Percentiles rank a stretch among this genome's conserved stretches.
These are phyloP conservation scores for Syngnathus typhle DNA, from an alignment of 2,113 vertebrate species.

Conservation along the genomic window DNA sequence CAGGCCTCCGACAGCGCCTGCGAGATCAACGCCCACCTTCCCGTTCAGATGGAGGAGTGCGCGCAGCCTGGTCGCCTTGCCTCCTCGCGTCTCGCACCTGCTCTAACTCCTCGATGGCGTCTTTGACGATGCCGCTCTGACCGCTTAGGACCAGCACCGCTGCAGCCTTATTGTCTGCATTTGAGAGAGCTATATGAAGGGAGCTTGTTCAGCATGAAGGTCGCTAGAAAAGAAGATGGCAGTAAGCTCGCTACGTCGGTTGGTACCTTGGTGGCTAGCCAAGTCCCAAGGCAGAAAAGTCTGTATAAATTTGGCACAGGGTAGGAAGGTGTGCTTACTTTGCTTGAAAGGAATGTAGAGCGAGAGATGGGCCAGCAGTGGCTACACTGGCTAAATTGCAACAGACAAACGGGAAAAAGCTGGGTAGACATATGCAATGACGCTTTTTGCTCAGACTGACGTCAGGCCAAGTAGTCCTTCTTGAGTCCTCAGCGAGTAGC, in stretches of 20 bases:
- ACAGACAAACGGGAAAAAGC: too few species aligned
- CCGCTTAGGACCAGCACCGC: slow-evolving; percentile 63
- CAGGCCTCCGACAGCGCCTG: slow-evolving; percentile 78
- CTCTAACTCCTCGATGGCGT: slow-evolving; percentile 85
- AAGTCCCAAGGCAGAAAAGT: too few species aligned
- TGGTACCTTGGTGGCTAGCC: too few species aligned
- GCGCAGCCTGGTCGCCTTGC: background rate
- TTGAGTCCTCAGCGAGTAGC: too few species aligned
- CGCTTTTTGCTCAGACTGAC: too few species aligned
- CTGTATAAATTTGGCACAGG: background rate
- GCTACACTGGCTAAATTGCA: too few species aligned
- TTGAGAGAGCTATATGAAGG: background rate
- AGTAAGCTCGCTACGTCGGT: background rate
- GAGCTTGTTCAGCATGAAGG: too few species aligned
- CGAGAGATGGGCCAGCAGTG: too few species aligned
- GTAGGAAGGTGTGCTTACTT: too few species aligned
- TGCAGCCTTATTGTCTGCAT: slow-evolving; percentile 83
- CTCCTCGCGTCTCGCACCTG: slow-evolving; percentile 60
- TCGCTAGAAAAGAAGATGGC: background rate
- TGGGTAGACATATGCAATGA: too few species aligned
- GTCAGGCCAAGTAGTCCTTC: too few species aligned
- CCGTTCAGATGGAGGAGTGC: background rate
- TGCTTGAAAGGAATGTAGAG: too few species aligned
- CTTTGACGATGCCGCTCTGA: slow-evolving; percentile 77
- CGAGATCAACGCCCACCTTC: background rate